phyloP scores from a whole-genome alignment of 1,140 invertebrate genomes.

The Drosophila pseudoananassae region DNA sequence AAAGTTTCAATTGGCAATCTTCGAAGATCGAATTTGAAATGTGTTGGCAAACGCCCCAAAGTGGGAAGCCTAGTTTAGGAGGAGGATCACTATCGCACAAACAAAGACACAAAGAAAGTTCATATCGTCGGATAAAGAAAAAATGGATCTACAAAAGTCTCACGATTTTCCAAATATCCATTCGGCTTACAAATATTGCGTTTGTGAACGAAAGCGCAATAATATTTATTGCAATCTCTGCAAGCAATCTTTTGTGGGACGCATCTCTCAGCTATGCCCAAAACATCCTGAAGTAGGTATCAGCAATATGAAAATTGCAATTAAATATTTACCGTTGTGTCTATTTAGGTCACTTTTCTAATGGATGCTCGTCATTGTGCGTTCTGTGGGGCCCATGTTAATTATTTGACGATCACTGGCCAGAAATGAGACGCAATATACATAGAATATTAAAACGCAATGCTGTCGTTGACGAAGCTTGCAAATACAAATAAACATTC shows the following conservation, averaged over 20 bases:
- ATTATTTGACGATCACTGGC: constrained; percentile 22
- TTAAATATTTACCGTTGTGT: background rate
- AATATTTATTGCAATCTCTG: constrained; percentile 42
- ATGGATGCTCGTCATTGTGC: constrained; percentile 62
- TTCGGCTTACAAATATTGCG: constrained; percentile 17
- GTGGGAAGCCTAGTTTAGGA: no score
- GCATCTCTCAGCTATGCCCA: constrained; percentile 42
- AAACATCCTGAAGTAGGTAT: constrained; percentile 44
- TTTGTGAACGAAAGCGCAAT: constrained; percentile 51
- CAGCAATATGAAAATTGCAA: background rate
- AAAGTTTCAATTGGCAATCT: no score
- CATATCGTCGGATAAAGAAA: background rate
- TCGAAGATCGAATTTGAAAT: background rate
- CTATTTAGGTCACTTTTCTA: constrained; percentile 34
- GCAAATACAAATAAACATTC: background rate
- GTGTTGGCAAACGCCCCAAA: background rate
- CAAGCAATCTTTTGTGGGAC: constrained; percentile 45
- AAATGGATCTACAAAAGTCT: constrained; percentile 25
- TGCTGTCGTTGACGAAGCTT: constrained; percentile 30
- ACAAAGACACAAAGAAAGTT: background rate
- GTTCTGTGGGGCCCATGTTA: constrained; percentile 47
- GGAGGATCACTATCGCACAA: background rate
- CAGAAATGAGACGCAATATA: background rate
- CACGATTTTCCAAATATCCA: background rate
- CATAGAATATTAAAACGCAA: background rate